Base-by-base conservation (phyloP, 2,113 vertebrate genomes). In the Pelusios castaneus region DNA sequence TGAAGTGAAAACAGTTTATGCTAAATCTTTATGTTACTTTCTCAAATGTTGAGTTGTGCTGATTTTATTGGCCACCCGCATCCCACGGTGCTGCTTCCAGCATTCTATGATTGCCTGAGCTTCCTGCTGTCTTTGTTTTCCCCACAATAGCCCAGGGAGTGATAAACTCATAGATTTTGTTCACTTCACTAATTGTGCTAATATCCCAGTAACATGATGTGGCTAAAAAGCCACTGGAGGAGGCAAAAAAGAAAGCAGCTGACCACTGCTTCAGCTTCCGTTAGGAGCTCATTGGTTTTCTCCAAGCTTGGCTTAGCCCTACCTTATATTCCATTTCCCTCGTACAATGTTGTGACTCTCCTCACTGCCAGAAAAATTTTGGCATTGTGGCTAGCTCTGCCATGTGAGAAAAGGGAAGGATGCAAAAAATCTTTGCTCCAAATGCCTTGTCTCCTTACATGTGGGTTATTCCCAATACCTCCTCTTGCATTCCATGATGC, bases 191-290 rank as follows among this genome's bases (percentile, higher is more conserved):
- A 78, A 10, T 80, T 88, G 78, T 75, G 75, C 24, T 70, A 51
- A 52, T 6, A 27, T 3, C 1, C 11, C 3, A 0, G 81, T 47
- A 81, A 17, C 49, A 87, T 75, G 49, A 25, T 19, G 60, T 0
- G 17, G 58, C 38, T 80, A 80, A n/a, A 77, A 77, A 56, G 19
- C 38, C 27, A 21, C 4, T 6, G 11, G 63, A 54, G n/a, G 45
- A 70, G 60, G n/a, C 1, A 52, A 84, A 11, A 12, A 75, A 24
- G 41, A 38, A 75, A 75, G 41, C 70, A 13, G 70, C 38, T 75
- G 38, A 27, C 21, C 41, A 43, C 22, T 2, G 6, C 70, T 75
- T 75, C 70, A 75, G 38, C 70, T 75, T 41, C 41, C 22, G 38
- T 75, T 43, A 38, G 38, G 10, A 25, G 38, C n/a, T 43, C 38